These are phyloP conservation scores for Myotis brandtii DNA, from an alignment of 2,113 vertebrate species.

Conservation along the genomic window DNA sequence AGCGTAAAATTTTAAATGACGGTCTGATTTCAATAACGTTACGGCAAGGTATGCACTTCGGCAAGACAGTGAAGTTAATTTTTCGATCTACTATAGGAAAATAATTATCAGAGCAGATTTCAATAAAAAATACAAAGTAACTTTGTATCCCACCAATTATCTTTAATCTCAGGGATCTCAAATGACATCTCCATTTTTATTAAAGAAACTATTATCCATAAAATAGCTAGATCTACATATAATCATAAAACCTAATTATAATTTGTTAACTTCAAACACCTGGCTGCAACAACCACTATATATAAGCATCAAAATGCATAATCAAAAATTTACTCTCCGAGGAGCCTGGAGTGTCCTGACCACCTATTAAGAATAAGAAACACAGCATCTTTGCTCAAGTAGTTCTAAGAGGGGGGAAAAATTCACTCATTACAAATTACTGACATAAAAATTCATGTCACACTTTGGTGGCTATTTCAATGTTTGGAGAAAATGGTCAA, in stretches of 20 bases:
- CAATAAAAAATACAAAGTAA: neutral
- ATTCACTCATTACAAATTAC: neutral
- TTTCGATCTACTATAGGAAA: constrained; percentile 5
- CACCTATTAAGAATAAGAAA: neutral
- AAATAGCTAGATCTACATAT: neutral
- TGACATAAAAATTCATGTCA: constrained; percentile 26
- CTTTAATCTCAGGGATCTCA: neutral
- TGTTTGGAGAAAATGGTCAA: neutral
- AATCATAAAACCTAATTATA: constrained; percentile 14
- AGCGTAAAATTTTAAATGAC: neutral
- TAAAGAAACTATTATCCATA: neutral
- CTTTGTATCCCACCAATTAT: neutral
- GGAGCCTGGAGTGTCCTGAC: neutral
- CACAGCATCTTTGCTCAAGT: neutral
- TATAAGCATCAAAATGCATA: neutral
- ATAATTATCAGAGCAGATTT: constrained; percentile 30
- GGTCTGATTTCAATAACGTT: neutral
- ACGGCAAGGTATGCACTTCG: neutral
- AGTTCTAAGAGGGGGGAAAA: neutral
- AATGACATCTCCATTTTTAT: constrained; percentile 11
- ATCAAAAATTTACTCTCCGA: neutral
- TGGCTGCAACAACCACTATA: neutral
- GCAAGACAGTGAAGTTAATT: constrained; percentile 19
- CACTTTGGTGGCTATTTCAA: constrained; percentile 42
- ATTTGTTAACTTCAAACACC: neutral